phyloP scores from a whole-genome alignment of 1,140 invertebrate species.

The Drosophila grimshawi region DNA sequence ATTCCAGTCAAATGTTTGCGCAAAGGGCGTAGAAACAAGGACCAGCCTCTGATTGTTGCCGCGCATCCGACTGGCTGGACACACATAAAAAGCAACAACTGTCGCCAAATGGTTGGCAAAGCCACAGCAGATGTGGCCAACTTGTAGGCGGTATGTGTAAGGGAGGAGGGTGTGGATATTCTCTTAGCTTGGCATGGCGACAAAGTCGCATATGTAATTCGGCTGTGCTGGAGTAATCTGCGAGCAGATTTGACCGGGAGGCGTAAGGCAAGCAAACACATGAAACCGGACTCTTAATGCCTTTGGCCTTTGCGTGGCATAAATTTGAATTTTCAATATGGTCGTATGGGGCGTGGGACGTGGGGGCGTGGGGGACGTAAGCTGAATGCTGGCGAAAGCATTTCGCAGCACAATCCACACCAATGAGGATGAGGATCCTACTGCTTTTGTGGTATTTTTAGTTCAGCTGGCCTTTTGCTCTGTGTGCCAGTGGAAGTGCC shows the following conservation, averaged over 20 bases:
- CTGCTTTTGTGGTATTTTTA: conserved; percentile 53
- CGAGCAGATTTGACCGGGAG: conserved; percentile 41
- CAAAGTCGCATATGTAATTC: conserved; percentile 73
- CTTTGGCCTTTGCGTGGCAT: conserved; percentile 57
- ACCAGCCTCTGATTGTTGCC: conserved; percentile 56
- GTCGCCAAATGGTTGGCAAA: conserved; percentile 36
- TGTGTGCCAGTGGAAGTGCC: conserved; percentile 50
- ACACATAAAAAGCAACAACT: conserved; percentile 28
- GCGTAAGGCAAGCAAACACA: conserved; percentile 53
- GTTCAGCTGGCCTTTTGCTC: conserved; percentile 33
- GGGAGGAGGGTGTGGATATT: not conserved
- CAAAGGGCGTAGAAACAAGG: conserved; percentile 33
- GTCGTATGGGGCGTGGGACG: conserved; percentile 20
- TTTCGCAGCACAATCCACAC: conserved; percentile 39
- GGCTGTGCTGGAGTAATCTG: conserved; percentile 36
- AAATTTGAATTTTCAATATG: conserved; percentile 78
- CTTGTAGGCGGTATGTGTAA: conserved; percentile 10
- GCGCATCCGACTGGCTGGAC: conserved; percentile 55
- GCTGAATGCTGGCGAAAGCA: conserved; percentile 29
- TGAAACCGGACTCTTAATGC: conserved; percentile 36
- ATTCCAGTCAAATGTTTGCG: conserved; percentile 16
- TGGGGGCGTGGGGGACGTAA: not conserved
- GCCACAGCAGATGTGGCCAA: conserved; percentile 60
- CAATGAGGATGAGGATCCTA: conserved; percentile 22
- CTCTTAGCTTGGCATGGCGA: conserved; percentile 39